These are phyloP conservation scores for Penaeus monodon DNA, from an alignment of 2,888 invertebrate genomes.

Conservation along the genomic window DNA sequence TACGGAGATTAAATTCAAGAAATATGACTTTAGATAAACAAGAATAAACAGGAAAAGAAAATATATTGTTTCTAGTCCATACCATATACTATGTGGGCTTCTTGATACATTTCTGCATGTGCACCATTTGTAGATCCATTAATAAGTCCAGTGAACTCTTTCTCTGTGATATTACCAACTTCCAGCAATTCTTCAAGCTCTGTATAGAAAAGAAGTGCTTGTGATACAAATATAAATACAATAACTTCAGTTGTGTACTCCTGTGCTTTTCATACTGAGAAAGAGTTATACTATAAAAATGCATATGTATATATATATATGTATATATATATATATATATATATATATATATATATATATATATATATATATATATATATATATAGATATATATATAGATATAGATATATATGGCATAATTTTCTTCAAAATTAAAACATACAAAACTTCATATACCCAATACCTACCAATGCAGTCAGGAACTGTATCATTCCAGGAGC, in stretches of 20 bases:
- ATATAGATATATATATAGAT: no score
- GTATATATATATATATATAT: no score
- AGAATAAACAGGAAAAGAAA: background rate
- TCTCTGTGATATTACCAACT: constrained; percentile 56
- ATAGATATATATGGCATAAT: no score
- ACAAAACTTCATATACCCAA: background rate
- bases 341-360: no score
- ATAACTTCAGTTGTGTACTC: no score
- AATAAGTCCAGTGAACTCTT: constrained; percentile 28
- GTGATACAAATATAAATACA: no score
- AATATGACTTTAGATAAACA: background rate
- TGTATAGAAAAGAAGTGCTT: background rate
- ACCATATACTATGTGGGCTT: constrained; percentile 59
- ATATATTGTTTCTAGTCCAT: background rate
- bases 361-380: no score
- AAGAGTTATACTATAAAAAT: no score
- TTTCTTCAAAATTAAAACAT: no score
- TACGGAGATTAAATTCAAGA: background rate
- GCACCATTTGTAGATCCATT: constrained; percentile 40
- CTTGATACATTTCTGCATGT: constrained; percentile 29
- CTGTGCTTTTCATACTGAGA: no score
- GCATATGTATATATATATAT: no score
- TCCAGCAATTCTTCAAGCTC: constrained; percentile 56
- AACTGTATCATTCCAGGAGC: constrained; percentile 74
- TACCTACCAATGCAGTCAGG: constrained; percentile 62